A percentile compares a stretch with the other conserved stretches of the same genome.
These are phyloP conservation scores for Tapera naevia DNA, from an alignment of 2,797 vertebrate genomes.

Conservation along the genomic window DNA sequence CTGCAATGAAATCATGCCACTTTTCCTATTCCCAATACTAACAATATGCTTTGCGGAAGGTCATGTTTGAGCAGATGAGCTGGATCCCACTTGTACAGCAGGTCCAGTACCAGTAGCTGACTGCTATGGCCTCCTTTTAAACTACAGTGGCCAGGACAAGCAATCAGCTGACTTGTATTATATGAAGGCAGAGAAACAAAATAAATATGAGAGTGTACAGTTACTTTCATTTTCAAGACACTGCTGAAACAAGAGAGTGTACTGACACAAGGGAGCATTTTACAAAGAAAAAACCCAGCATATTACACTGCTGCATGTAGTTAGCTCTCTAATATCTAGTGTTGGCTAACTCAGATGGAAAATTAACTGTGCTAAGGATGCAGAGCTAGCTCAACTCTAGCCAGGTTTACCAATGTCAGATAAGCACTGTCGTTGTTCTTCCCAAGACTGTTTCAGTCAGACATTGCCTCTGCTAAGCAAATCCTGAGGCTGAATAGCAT, in stretches of 20 bases:
- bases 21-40: slow-evolving; percentile 29
- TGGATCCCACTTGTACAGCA: slow-evolving; percentile 48
- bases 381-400: background rate
- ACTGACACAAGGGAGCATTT: background rate
- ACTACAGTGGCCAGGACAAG: slow-evolving; percentile 1
- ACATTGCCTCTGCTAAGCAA: background rate
- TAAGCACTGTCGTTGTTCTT: background rate
- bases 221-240: background rate
- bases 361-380: background rate
- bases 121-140: slow-evolving; percentile 28
- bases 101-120: slow-evolving; percentile 20
- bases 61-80: background rate
- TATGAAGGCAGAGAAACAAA: slow-evolving; percentile 44
- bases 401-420: background rate
- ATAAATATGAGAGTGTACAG: background rate
- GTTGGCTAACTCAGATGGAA: background rate
- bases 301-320: background rate
- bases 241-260: background rate
- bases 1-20: slow-evolving; percentile 36
- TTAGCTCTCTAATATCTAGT: background rate
- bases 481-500: background rate
- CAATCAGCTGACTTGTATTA: slow-evolving; percentile 33
- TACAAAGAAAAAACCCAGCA: background rate
- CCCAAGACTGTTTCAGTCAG: background rate
- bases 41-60: slow-evolving; percentile 22